Conservation (phyloP, 35 echinoderm and acorn worm genomes). For the Patiria miniata region DNA sequence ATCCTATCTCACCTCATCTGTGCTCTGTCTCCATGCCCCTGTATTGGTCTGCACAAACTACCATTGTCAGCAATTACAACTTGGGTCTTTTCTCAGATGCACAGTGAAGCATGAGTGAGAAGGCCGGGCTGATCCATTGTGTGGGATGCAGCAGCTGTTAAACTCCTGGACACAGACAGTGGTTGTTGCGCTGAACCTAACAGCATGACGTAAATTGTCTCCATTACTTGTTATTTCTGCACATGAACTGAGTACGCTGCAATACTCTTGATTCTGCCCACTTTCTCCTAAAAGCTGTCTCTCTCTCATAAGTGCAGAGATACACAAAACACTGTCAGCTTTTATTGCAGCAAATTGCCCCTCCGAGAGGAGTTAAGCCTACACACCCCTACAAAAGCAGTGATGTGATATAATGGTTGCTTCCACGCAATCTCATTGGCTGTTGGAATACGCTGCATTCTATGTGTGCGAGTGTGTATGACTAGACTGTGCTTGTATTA, state of each 20-base stretch:
- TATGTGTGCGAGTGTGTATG: neutral
- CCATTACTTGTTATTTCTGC: no score
- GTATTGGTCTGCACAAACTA: slow-evolving; percentile 33
- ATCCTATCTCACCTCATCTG: slow-evolving; percentile 7
- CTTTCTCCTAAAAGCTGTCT: no score
- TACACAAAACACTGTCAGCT: neutral
- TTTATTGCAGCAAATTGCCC: neutral
- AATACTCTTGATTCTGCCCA: no score
- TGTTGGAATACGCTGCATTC: neutral
- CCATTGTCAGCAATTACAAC: slow-evolving; percentile 31
- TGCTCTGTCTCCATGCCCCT: slow-evolving; percentile 24
- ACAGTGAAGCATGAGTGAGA: slow-evolving; percentile 2
- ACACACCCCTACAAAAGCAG: neutral
- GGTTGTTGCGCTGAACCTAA: neutral
- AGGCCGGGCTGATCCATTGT: neutral
- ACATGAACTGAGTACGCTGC: no score
- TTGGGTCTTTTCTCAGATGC: slow-evolving; percentile 3
- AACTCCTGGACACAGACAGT: neutral
- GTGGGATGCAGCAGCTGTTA: neutral
- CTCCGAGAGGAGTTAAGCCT: neutral
- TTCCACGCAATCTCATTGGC: slow-evolving; percentile 5
- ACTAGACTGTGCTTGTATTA: neutral
- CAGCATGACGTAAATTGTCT: neutral
- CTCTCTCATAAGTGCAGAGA: no score
- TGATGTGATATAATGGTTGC: slow-evolving; percentile 7